Evolutionary conservation across 2,888 invertebrate genomes (phyloP), one percentile per base, ranked within the genome.

Genomic region (Caradrina kadenii): DNA sequence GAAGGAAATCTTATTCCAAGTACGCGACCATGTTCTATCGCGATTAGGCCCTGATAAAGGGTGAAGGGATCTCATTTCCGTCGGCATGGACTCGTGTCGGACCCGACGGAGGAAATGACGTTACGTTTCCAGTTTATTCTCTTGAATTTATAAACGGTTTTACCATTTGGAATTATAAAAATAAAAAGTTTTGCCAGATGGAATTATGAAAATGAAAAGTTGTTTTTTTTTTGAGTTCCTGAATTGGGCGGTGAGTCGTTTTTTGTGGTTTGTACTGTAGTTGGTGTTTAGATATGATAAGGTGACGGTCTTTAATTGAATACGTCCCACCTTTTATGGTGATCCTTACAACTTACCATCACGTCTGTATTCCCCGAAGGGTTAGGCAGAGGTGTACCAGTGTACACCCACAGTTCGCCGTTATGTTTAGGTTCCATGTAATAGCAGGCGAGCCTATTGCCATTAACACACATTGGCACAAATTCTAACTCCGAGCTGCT

Each of bases 41-140:
- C 87, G 90, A 91, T 91, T 91, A 90, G 86, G 81, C 82, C 78
- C 80, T 87, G 92, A 92, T 92, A 92, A 92, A 91, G 91, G 89
- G 87, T 88, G 83, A 85, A 87, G 85, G 85, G 87, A 88, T 88
- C 89, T 91, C 90, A 92, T 92, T 92, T 92, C 92, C 92, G 90
- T 86, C 83, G 84, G 77, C 75, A 64, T 85, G 86, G 82, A 88
- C 86, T 88, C 85, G 86, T 88, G 89, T 89, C 87, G 89, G 88
- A 86, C 85, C 85, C 87, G 50, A 72, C 83, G 72, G 82, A 88
- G 90, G 90, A 92, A 92, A 92, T 91, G 87, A 80, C 70, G 72
- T 79, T 81, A 83, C 74, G 74, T 80, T 84, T 81, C 82, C 83
- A 87, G 82, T 88, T 88, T 85, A 87, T 89, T 87, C 85, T 84